These are phyloP conservation scores for Podabrus alpinus DNA, from an alignment of 2,888 invertebrate species.

Conservation along the genomic window DNA sequence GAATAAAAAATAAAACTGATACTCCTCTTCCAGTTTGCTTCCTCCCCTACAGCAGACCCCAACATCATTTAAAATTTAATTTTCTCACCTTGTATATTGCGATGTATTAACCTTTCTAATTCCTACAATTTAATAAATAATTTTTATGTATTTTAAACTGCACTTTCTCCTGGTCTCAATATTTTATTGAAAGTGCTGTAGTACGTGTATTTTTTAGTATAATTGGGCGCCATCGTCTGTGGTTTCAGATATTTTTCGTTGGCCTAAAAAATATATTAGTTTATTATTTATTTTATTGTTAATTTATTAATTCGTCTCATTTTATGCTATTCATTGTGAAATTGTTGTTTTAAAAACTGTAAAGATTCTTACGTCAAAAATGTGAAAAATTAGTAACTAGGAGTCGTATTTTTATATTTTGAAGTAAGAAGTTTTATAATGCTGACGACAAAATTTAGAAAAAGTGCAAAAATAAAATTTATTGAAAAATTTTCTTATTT, in stretches of 20 bases:
- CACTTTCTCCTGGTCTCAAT: conserved; percentile 47
- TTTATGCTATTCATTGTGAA: background rate
- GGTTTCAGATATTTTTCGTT: background rate
- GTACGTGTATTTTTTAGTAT: conserved; percentile 51
- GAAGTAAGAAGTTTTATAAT: background rate
- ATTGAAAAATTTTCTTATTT: background rate
- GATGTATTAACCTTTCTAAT: background rate
- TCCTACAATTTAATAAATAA: background rate
- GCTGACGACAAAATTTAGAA: background rate
- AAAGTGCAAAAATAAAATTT: conserved; percentile 41
- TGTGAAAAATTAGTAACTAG: background rate
- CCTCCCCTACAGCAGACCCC: background rate
- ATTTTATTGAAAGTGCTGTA: conserved; percentile 48
- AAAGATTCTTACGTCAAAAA: background rate
- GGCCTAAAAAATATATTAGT: conserved; percentile 1
- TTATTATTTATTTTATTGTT: background rate
- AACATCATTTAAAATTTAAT: background rate
- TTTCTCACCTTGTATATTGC: background rate
- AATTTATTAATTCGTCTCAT: background rate
- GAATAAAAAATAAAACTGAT: background rate
- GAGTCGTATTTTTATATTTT: background rate
- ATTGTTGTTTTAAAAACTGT: background rate
- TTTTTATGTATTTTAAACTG: conserved; percentile 38
- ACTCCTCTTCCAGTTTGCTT: background rate
- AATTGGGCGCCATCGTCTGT: conserved; percentile 35